A percentile compares a stretch with the other conserved stretches of the same genome.
phyloP scores from a whole-genome alignment of 2,113 vertebrate species.

The Charina bottae region DNA sequence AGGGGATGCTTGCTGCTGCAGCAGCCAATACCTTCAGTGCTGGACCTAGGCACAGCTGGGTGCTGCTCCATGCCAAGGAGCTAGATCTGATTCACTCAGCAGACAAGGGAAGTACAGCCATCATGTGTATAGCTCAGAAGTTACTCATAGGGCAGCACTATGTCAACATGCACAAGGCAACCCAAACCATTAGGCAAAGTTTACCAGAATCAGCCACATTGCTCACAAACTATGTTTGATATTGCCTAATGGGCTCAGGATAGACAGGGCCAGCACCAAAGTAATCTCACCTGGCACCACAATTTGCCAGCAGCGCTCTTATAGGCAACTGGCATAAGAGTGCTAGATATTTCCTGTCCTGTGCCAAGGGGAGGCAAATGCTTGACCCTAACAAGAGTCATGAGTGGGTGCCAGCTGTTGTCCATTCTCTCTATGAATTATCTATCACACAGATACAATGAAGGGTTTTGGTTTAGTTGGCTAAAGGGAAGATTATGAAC shows the following conservation, averaged over 20 bases:
- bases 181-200: background rate
- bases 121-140: background rate
- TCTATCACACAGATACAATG: background rate
- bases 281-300: background rate
- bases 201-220: background rate
- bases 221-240: background rate
- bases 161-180: background rate
- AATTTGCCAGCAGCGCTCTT: background rate
- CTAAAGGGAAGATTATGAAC: background rate
- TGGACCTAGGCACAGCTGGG: background rate
- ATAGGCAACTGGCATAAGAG: background rate
- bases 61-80: background rate
- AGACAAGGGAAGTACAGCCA: background rate
- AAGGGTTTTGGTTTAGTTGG: background rate
- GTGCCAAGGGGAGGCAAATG: background rate
- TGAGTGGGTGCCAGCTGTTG: background rate
- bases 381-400: background rate
- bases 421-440: background rate
- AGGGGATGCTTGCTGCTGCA: background rate
- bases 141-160: background rate
- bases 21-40: background rate
- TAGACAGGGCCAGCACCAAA: background rate
- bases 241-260: background rate
- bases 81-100: background rate
- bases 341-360: background rate